phyloP scores from a whole-genome alignment of 2,797 vertebrate species.

The Pteronotus mesoamericanus region DNA sequence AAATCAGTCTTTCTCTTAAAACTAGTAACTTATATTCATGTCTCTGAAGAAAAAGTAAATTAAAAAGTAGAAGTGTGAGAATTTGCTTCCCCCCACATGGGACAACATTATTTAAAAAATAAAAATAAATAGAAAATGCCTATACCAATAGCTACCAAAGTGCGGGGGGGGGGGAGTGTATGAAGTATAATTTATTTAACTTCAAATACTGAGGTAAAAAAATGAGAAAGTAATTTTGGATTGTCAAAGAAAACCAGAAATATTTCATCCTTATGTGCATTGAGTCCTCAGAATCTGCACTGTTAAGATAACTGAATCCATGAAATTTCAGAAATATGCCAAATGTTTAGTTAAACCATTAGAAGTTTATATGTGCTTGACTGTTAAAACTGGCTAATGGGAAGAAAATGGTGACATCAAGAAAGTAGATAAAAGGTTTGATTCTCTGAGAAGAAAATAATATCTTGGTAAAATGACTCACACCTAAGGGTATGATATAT shows the following conservation, averaged over 20 bases:
- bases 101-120: neutral
- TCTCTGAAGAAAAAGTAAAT: neutral
- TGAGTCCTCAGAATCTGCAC: neutral
- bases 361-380: neutral
- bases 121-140: neutral
- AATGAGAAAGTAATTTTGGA: neutral
- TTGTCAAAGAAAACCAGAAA: neutral
- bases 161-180: rapidly evolving
- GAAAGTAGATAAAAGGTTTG: neutral
- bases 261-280: neutral
- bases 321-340: neutral
- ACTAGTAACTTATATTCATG: neutral
- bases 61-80: neutral
- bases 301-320: neutral
- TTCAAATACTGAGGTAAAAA: neutral
- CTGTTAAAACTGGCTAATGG: neutral
- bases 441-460: neutral
- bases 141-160: neutral
- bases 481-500: neutral
- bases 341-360: neutral
- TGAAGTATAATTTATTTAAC: neutral
- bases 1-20: neutral
- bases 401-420: neutral
- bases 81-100: neutral
- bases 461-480: neutral